A percentile compares a stretch with the other conserved stretches of the same genome.
phyloP scores from a whole-genome alignment of 1,140 invertebrate genomes.

The Ditylenchus dipsaci region DNA sequence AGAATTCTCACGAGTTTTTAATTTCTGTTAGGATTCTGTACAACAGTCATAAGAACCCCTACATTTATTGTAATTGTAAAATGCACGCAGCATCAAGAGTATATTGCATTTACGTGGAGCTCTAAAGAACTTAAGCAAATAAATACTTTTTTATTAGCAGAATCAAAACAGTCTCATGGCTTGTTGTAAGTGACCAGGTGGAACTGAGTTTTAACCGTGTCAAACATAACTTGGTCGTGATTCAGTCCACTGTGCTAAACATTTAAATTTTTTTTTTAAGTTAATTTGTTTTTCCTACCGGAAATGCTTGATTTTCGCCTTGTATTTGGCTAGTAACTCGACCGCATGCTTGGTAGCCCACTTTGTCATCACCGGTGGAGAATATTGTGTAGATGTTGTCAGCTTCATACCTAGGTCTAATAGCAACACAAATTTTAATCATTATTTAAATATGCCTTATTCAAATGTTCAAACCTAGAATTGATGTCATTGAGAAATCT shows the following conservation, averaged over 20 bases:
- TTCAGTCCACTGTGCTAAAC: slow-evolving; percentile 6
- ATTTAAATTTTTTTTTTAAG: background rate
- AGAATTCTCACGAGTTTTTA: too few relatives aligned
- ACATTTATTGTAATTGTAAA: too few relatives aligned
- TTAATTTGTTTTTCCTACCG: background rate
- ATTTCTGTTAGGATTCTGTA: too few relatives aligned
- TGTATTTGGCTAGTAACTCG: slow-evolving; percentile 35
- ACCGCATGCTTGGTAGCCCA: slow-evolving; percentile 42
- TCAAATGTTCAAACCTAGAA: slow-evolving; percentile 16
- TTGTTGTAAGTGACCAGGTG: slow-evolving; percentile 42
- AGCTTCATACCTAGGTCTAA: slow-evolving; percentile 37
- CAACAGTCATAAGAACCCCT: too few relatives aligned
- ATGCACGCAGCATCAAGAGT: too few relatives aligned
- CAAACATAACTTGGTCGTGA: slow-evolving; percentile 34
- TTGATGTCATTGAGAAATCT: slow-evolving; percentile 43
- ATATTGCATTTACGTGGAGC: too few relatives aligned
- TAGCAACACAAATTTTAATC: slow-evolving; percentile 1
- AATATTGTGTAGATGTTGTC: slow-evolving; percentile 39
- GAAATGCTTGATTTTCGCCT: slow-evolving; percentile 37
- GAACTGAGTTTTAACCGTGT: slow-evolving; percentile 41
- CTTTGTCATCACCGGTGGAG: slow-evolving; percentile 50
- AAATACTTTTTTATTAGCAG: too few relatives aligned
- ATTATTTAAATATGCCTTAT: background rate
- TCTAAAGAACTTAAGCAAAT: too few relatives aligned
- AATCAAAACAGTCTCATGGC: background rate